A percentile compares a stretch with the other conserved stretches of the same genome.
These are phyloP conservation scores for Ivindomyrus marchei DNA, from an alignment of 2,113 vertebrate species.

Conservation along the genomic window DNA sequence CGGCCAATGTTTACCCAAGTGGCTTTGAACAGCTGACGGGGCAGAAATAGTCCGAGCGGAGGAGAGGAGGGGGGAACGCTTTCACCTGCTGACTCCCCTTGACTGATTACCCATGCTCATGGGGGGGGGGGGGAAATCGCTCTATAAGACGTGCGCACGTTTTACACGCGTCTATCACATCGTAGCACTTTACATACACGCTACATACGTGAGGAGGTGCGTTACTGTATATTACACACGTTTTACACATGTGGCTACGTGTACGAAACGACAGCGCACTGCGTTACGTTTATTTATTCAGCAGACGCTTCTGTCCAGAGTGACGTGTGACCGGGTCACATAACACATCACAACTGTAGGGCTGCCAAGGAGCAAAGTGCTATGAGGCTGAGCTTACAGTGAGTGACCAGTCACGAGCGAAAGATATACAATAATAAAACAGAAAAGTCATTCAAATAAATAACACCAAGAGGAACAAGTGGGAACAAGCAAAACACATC, in stretches of 20 bases:
- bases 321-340: background rate
- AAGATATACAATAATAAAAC: background rate
- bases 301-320: background rate
- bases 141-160: background rate
- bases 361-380: background rate
- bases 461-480: background rate
- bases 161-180: background rate
- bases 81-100: background rate
- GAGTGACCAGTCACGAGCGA: background rate
- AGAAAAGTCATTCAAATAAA: background rate
- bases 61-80: background rate
- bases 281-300: background rate
- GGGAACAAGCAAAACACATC: background rate
- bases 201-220: background rate
- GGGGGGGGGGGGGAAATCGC: background rate
- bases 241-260: background rate
- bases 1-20: background rate
- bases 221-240: background rate
- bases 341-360: background rate
- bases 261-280: background rate
- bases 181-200: background rate
- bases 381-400: background rate
- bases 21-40: constrained; percentile 43
- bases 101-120: background rate
- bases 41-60: background rate